Conservation (phyloP, 1,140 invertebrate genomes). For the Tetraneura akinire region DNA sequence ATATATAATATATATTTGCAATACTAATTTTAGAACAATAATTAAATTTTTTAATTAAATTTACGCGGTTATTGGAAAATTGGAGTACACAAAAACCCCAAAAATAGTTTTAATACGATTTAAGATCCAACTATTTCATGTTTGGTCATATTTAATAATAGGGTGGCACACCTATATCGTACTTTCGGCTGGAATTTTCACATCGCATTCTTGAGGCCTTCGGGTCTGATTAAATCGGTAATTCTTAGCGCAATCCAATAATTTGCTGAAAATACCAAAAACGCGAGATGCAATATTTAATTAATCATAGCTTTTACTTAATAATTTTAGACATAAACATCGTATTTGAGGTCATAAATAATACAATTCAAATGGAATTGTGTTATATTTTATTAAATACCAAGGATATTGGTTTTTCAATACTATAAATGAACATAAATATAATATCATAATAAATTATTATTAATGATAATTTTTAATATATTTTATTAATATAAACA, state of each 20-base stretch:
- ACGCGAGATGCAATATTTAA: constrained; percentile 2
- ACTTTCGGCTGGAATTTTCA: constrained; percentile 32
- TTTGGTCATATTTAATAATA: constrained; percentile 27
- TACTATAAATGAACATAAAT: too few relatives aligned
- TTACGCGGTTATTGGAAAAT: neutral
- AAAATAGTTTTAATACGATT: constrained; percentile 1
- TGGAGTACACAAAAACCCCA: neutral
- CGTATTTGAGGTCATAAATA: neutral
- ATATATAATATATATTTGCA: too few relatives aligned
- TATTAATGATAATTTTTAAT: too few relatives aligned
- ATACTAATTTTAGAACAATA: neutral
- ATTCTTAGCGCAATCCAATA: constrained; percentile 36
- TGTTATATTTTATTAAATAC: too few relatives aligned
- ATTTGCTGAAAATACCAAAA: constrained; percentile 7
- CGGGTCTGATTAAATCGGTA: constrained; percentile 23
- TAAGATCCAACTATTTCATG: neutral
- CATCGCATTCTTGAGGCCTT: constrained; percentile 12
- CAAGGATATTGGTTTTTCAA: too few relatives aligned
- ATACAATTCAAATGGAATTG: too few relatives aligned
- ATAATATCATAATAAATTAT: too few relatives aligned
- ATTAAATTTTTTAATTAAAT: neutral
- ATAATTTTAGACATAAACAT: neutral
- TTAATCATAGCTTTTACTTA: constrained; percentile 12
- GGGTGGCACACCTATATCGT: constrained; percentile 31
- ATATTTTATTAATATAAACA: too few relatives aligned